These are phyloP conservation scores for Apostichopus japonicus DNA, from an alignment of 35 echinoderm and acorn worm genomes.

Conservation along the genomic window DNA sequence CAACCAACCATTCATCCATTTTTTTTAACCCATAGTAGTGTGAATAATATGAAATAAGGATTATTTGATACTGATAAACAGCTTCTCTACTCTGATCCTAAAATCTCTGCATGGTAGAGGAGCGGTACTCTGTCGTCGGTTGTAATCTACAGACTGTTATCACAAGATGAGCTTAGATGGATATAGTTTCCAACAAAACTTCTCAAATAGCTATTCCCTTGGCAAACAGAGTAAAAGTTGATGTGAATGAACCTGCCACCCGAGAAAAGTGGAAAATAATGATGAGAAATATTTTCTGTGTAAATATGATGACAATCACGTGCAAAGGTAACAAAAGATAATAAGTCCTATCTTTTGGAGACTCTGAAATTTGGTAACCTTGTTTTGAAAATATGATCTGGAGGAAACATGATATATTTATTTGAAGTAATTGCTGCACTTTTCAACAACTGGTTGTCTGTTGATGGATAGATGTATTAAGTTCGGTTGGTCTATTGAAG, in stretches of 20 bases:
- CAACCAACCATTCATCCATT: no score
- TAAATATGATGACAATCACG: neutral
- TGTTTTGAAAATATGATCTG: no score
- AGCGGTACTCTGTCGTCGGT: neutral
- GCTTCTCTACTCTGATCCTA: neutral
- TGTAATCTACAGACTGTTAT: conserved; percentile 13
- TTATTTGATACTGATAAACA: neutral
- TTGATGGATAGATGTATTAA: no score
- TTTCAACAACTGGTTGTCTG: no score
- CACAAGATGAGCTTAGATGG: conserved; percentile 13
- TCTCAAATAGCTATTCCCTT: neutral
- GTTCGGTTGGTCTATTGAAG: no score
- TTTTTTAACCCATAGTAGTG: neutral
- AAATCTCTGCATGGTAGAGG: neutral
- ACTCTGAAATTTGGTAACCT: no score
- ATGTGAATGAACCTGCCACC: neutral
- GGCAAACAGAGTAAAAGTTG: neutral
- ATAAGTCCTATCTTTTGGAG: no score
- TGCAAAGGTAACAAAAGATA: no score
- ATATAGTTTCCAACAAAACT: neutral
- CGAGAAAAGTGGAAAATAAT: no score
- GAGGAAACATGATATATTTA: no score
- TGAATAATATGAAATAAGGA: neutral
- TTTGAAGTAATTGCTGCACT: no score
- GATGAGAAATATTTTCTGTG: neutral